Base-by-base conservation (phyloP, 2,113 vertebrate species). In the Lagopus leucura region DNA sequence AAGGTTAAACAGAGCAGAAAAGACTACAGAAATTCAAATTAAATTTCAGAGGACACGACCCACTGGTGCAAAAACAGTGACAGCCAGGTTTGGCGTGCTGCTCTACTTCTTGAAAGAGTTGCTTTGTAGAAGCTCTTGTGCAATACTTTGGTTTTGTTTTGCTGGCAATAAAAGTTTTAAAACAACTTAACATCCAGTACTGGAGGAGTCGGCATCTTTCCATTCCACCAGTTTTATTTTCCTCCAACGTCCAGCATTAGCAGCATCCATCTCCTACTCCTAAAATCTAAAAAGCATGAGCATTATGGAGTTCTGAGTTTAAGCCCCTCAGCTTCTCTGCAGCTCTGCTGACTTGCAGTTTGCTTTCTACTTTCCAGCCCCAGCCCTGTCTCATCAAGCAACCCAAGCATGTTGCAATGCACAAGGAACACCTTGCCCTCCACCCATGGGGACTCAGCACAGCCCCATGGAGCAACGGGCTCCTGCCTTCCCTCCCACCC, bases 191-290 rank as follows among this genome's bases (percentile, higher is more conserved):
- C 27, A 52, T 32, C 38, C 92, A 90, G 60, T 50, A 74, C 64
- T 88, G 86, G n/a, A 81, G 82, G 90, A 94, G 69, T 74, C 36
- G 60, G 55, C 57, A 77, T 65, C 88, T 95, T 95, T 96, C 86
- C 82, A 61, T 94, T 81, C 42, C 92, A 83, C 32, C 20, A 61
- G 65, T 86, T 96, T 95, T 94, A 90, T 88, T 86, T 78, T 45
- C 28, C 72, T 93, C 38, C 83, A 32, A 66, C 88, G 54, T 66
- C 75, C 60, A 64, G 79, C 17, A 64, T 88, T 91, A 94, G 73
- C 22, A 86, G 24, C 66, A 48, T 65, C 54, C 6, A 72, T 91
- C 74, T 63, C 36, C 84, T 84, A n/a, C 52, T 75, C 76, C 50
- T 79, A 86, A 78, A 77, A 85, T 85, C 27, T 85, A 91, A 94